A percentile compares a stretch with the other conserved stretches of the same genome.
Evolutionary conservation across 2,113 vertebrate species (phyloP).

Genomic region (Pantherophis guttatus): DNA sequence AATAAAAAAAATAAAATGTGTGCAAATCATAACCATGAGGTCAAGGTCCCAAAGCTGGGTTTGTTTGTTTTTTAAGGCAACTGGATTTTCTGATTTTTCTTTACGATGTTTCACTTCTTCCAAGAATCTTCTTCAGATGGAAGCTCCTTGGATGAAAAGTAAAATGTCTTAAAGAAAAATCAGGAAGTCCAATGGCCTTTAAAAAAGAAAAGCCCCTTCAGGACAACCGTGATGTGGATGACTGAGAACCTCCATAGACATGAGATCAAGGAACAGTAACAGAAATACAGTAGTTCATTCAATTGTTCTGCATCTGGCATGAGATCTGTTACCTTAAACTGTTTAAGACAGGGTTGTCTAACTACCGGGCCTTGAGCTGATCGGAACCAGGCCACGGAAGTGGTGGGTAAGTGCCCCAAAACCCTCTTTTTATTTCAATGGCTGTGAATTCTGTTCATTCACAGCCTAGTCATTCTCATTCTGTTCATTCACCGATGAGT

Average conservation of each 20-base stretch:
- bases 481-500: no score
- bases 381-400: not conserved
- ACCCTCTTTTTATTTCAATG: no score
- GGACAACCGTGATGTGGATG: not conserved
- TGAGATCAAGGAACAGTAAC: not conserved
- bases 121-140: not conserved
- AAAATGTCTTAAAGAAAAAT: not conserved
- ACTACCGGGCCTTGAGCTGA: not conserved
- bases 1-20: not conserved
- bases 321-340: not conserved
- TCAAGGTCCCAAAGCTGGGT: not conserved
- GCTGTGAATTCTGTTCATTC: no score
- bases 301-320: not conserved
- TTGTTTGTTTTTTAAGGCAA: not conserved
- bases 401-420: not conserved
- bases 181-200: not conserved
- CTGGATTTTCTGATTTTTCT: not conserved
- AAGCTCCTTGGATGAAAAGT: not conserved
- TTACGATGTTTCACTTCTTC: not conserved
- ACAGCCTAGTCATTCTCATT: no score
- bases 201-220: not conserved
- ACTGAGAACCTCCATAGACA: not conserved
- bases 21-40: not conserved
- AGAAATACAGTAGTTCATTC: not conserved
- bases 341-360: no score